These are phyloP conservation scores for Solenopsis fugax DNA, from an alignment of 1,140 invertebrate genomes.

Conservation along the genomic window DNA sequence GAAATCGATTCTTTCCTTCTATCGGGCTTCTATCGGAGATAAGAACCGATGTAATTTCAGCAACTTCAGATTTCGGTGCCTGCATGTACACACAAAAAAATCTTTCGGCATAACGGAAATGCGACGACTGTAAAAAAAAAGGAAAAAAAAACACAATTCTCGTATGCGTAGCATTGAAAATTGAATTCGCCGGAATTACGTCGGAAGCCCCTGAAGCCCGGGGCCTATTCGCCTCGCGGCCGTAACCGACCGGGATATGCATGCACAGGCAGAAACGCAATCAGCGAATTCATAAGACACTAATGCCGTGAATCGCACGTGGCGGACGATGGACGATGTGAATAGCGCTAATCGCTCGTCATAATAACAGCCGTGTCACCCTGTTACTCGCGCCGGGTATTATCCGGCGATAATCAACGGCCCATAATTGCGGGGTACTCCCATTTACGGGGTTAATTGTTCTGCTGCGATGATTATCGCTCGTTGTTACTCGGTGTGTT, in stretches of 20 bases:
- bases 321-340: constrained; percentile 52
- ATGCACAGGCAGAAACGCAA: constrained; percentile 65
- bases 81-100: neutral
- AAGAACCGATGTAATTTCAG: neutral
- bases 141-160: neutral
- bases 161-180: neutral
- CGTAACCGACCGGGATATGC: neutral
- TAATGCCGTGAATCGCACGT: constrained; percentile 55
- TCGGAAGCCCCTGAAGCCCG: neutral
- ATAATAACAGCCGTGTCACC: constrained; percentile 74
- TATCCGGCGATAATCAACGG: constrained; percentile 72
- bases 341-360: constrained; percentile 68
- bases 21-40: neutral
- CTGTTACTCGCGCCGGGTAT: constrained; percentile 68
- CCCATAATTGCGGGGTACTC: constrained; percentile 65
- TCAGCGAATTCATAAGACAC: constrained; percentile 72
- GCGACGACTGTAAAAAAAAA: neutral
- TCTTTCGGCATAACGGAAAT: neutral
- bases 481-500: constrained; percentile 43
- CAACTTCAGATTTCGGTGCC: neutral
- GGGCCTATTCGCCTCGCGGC: neutral
- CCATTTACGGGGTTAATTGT: constrained; percentile 71
- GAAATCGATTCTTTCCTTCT: neutral
- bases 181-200: neutral
- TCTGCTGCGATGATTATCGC: constrained; percentile 61